Percentiles rank a stretch among this genome's conserved stretches.
phyloP scores from a whole-genome alignment of 2,113 vertebrate genomes.

The Potamarius usumacintae region DNA sequence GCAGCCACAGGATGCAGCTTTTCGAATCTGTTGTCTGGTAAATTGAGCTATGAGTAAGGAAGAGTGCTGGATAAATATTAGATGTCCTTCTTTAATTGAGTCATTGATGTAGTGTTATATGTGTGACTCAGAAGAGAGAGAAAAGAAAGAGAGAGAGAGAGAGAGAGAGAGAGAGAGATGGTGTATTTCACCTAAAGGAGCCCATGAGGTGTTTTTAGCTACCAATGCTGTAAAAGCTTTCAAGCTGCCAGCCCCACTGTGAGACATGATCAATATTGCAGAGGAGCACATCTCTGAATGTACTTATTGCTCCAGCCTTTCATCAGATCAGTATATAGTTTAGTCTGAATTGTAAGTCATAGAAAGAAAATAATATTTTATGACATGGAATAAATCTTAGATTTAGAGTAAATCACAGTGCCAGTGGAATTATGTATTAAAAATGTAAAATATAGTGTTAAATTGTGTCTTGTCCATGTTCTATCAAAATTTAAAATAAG shows the following conservation, averaged over 20 bases:
- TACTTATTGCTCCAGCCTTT: constrained; percentile 61
- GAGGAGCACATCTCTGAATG: constrained; percentile 64
- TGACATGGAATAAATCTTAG: background rate
- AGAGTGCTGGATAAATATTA: constrained; percentile 71
- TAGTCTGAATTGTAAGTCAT: background rate
- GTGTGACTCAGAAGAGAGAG: constrained; percentile 49
- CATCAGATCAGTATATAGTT: background rate
- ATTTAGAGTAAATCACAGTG: background rate
- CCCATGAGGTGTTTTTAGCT: constrained; percentile 56
- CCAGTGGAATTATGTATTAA: background rate
- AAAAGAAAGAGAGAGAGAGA: constrained; percentile 8
- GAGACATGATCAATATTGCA: constrained; percentile 70
- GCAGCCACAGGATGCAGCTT: constrained; percentile 32
- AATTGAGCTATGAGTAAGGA: constrained; percentile 50
- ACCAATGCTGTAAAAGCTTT: constrained; percentile 65
- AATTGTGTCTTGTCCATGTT: background rate
- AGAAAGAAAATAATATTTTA: background rate
- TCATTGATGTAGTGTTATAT: constrained; percentile 59
- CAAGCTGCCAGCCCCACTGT: constrained; percentile 49
- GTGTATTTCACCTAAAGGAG: constrained; percentile 63
- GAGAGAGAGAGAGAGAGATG: background rate
- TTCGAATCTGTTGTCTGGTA: constrained; percentile 37
- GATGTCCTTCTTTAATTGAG: constrained; percentile 71
- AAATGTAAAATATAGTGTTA: background rate
- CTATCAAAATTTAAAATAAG: background rate